Base-by-base conservation (phyloP, 2,113 vertebrate species). In the Hymenochirus boettgeri region DNA sequence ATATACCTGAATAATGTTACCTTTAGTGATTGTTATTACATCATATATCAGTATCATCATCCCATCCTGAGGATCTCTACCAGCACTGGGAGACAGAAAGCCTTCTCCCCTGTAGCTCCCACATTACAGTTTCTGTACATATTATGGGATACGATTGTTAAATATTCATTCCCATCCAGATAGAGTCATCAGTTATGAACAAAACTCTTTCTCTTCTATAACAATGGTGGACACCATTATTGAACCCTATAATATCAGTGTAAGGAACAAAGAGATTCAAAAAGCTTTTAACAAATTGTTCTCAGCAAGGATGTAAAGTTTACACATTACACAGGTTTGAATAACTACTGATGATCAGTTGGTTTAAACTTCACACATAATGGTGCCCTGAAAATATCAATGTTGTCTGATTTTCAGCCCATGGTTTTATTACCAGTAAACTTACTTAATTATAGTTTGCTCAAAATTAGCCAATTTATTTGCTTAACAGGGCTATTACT, bases 91-190 rank as follows among this genome's bases (percentile, higher is more conserved):
- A 58, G 55, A 21, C 15, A 47, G 13, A 66, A 66, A 27, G 55
- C 57, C 29, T 66, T 66, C 55, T 66, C 64, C 23, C 64, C 29
- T 66, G 64, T 25, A 58, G 64, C 31, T 58, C 64, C 18, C 64
- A 66, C 19, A 35, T 66, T 42, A 12, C 64, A 8, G 56, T 57
- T 15, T 57, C 8, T 57, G 56, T 22, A 24, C 22, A 22, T 58
- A 42, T n/a, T 58, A 58, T 22, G 35, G 56, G 21, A 58, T 35
- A n/a, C 23, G 25, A 42, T 42, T 4, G 22, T n/a, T 2, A 33
- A 39, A 39, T 57, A 57, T n/a, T 22, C 37, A 3, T 15, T 57
- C 15, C 33, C 56, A 33, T 58, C 56, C 12, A 58, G 25, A 35
- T 33, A 1, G 11, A 24, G 11, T 39, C 56, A 22, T 24, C 25